A percentile compares a stretch with the other conserved stretches of the same genome.
These are phyloP conservation scores for Agonum fuliginosum DNA, from an alignment of 2,888 invertebrate species.

Conservation along the genomic window DNA sequence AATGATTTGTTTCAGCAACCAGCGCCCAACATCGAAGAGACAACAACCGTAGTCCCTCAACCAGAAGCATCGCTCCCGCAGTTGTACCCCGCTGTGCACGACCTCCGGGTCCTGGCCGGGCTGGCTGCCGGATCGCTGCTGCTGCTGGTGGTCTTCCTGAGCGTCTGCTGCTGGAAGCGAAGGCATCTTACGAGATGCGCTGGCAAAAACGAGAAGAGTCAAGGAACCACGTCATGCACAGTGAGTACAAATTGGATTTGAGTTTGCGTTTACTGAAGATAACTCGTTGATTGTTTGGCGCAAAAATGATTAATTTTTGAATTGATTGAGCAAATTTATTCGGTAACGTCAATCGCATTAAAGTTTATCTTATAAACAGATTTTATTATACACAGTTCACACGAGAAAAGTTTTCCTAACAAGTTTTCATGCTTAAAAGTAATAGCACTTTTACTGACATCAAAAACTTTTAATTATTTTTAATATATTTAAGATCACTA, in stretches of 20 bases:
- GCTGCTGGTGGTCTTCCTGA: constrained; percentile 59
- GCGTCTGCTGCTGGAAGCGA: constrained; percentile 64
- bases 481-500: too few relatives aligned
- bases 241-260: too few relatives aligned
- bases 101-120: constrained; percentile 24
- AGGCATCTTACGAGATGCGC: constrained; percentile 61
- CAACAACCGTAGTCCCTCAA: constrained; percentile 4
- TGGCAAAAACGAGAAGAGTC: constrained; percentile 37
- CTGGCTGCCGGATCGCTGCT: constrained; percentile 7
- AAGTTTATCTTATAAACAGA: too few relatives aligned
- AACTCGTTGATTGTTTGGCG: background rate
- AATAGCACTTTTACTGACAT: too few relatives aligned
- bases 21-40: background rate
- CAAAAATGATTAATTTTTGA: background rate
- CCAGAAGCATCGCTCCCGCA: constrained; percentile 32
- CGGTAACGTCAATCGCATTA: too few relatives aligned
- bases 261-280: too few relatives aligned
- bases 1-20: too few relatives aligned
- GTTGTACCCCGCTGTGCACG: constrained; percentile 43
- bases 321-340: too few relatives aligned
- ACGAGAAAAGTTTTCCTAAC: too few relatives aligned
- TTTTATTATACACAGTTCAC: too few relatives aligned
- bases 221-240: constrained; percentile 40
- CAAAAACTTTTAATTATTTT: too few relatives aligned
- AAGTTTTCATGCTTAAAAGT: too few relatives aligned